Conservation (phyloP, 2,113 vertebrate species). For the Tetrax tetrax region DNA sequence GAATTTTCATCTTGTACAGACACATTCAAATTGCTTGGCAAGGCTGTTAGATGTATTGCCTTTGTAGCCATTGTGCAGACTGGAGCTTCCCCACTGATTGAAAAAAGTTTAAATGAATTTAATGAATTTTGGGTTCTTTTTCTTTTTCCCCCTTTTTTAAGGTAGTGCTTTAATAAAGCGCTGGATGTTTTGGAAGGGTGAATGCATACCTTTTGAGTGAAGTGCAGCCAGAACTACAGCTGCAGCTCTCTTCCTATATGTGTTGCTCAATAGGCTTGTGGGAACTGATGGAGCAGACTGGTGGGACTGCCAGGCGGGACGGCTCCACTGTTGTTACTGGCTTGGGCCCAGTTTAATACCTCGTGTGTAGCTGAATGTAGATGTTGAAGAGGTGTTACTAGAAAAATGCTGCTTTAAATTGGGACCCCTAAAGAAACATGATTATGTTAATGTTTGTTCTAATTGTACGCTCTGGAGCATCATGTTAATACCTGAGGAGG, state of each 20-base stretch:
- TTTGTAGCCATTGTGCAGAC: neutral
- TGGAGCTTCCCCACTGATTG: neutral
- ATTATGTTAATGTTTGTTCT: neutral
- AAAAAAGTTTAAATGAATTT: conserved; percentile 33
- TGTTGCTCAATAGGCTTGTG: neutral
- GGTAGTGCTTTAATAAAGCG: neutral
- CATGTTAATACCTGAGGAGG: neutral
- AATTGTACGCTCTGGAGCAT: neutral
- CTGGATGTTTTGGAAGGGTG: neutral
- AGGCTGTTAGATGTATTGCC: neutral
- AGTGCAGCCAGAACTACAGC: conserved; percentile 54
- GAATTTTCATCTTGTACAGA: conserved; percentile 32
- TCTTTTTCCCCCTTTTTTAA: neutral
- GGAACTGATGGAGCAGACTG: neutral
- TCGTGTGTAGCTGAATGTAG: neutral
- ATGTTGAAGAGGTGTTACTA: conserved; percentile 20
- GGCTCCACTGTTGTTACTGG: conserved; percentile 11
- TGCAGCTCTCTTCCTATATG: neutral
- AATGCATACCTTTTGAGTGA: conserved; percentile 34
- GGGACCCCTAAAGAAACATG: neutral
- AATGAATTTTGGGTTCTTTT: neutral
- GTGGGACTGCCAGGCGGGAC: neutral
- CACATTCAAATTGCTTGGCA: conserved; percentile 17
- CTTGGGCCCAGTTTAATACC: conserved; percentile 16
- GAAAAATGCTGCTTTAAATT: neutral